Evolutionary conservation across 35 echinoderm and acorn worm species (phyloP), one percentile per base, ranked within the genome.

Genomic region (Holothuria glaberrima): DNA sequence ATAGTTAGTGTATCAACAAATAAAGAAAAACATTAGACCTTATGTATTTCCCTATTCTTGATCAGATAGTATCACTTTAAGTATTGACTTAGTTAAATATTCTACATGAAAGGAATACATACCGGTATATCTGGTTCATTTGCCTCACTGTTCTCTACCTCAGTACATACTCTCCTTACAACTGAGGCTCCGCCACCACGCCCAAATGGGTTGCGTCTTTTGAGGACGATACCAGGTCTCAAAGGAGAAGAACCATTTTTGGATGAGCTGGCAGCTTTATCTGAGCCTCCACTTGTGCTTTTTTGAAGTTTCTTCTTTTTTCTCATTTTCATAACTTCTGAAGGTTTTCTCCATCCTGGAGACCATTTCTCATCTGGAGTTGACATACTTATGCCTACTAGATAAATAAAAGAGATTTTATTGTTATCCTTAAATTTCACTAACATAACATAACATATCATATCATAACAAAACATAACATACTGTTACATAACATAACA

Each of bases 271-370:
- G 30, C 5, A 25, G 26, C 20, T 22, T 18, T 61, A 14, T n/a
- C 58, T 19, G 30, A 3, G 34, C 52, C 1, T 36, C 33, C 56
- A 12, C 80, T 33, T 21, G 33, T 20, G 36, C 57, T 84, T 22
- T 59, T 17, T n/a, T 32, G 25, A 24, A 21, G 46, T 84, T 59
- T 59, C 57, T 33, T 84, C 80, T 84, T 59, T 19, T 58, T 82
- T 41, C 80, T 84, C 54, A 58, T 84, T n/a, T 84, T 84, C 80
- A 84, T 84, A 22, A 84, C 80, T 21, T 84, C 80, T 3, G 80
- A 84, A 4, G 80, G 80, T 34, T 52, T 60, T 63, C 80, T 31
- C 80, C 80, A 84, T 61, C 80, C 80, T 38, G 80, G 80, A 9
- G 80, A 84, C 22, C 56, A 29, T 33, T 56, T 59, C 56, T 82